Evolutionary conservation across 1,140 invertebrate species (phyloP).

Genomic region (Rhagoletis zephyria): DNA sequence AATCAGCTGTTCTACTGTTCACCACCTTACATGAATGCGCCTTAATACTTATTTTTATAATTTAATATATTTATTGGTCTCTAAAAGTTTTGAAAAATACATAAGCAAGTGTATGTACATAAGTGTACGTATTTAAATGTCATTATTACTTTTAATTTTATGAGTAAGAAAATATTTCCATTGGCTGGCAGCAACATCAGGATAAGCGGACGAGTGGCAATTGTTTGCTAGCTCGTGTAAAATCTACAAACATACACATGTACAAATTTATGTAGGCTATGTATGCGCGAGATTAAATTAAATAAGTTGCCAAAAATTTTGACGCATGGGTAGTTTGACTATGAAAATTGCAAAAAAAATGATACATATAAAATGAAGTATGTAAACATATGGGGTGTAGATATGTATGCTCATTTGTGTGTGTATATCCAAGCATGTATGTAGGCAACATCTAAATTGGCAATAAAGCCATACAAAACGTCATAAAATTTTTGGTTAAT

Average conservation of each 20-base stretch:
- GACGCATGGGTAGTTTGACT: background rate
- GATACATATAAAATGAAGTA: background rate
- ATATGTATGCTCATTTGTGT: background rate
- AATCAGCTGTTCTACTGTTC: too few species aligned
- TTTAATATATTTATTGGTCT: too few species aligned
- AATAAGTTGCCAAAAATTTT: constrained; percentile 34
- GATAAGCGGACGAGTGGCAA: too few species aligned
- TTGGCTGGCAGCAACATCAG: background rate
- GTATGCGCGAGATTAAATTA: constrained; percentile 6
- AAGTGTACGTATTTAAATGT: too few species aligned
- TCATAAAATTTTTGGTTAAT: background rate
- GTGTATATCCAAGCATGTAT: too few species aligned
- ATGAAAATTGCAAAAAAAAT: background rate
- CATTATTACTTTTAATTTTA: too few species aligned
- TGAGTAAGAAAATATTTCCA: background rate
- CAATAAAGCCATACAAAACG: background rate
- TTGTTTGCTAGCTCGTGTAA: background rate
- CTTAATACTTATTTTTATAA: too few species aligned
- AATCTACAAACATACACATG: too few species aligned
- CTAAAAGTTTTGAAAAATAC: too few species aligned
- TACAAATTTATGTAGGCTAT: background rate
- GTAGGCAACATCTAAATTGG: too few species aligned
- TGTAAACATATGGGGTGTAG: background rate
- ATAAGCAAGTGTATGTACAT: too few species aligned
- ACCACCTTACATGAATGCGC: too few species aligned